Conservation (phyloP, 2,888 invertebrate species). For the Stenolophus ochropezus region DNA sequence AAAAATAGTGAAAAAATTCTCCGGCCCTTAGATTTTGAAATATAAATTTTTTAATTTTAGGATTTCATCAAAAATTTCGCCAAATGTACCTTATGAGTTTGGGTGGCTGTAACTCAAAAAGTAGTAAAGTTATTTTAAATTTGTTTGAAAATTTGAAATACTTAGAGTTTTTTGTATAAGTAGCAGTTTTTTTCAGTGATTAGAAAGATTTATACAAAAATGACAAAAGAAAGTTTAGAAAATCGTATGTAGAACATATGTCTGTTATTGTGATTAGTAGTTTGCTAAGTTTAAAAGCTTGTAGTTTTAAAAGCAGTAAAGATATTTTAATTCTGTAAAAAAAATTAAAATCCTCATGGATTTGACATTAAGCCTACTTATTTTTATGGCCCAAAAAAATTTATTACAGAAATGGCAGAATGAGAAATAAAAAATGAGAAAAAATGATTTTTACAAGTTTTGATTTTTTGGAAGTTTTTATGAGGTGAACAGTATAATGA, state of each 20-base stretch:
- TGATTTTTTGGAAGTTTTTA: neutral
- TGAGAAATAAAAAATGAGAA: neutral
- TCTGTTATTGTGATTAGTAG: no score
- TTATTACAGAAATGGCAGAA: neutral
- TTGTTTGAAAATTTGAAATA: neutral
- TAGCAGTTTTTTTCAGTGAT: neutral
- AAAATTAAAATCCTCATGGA: neutral
- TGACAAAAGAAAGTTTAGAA: neutral
- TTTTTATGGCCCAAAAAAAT: neutral
- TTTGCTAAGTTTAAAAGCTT: neutral
- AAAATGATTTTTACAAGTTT: neutral
- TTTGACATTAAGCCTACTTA: neutral
- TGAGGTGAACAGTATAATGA: neutral
- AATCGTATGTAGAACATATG: no score
- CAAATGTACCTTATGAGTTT: no score
- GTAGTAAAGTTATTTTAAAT: neutral
- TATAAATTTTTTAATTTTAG: no score
- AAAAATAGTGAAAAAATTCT: no score
- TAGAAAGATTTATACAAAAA: neutral
- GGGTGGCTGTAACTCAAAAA: neutral
- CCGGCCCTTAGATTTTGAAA: no score
- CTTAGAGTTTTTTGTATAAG: neutral
- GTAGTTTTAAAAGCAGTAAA: neutral
- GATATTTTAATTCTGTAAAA: neutral
- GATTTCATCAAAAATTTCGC: no score